Evolutionary conservation across 2,113 vertebrate species (phyloP), one percentile per base, ranked within the genome.

Genomic region (Thinocorus orbignyianus): DNA sequence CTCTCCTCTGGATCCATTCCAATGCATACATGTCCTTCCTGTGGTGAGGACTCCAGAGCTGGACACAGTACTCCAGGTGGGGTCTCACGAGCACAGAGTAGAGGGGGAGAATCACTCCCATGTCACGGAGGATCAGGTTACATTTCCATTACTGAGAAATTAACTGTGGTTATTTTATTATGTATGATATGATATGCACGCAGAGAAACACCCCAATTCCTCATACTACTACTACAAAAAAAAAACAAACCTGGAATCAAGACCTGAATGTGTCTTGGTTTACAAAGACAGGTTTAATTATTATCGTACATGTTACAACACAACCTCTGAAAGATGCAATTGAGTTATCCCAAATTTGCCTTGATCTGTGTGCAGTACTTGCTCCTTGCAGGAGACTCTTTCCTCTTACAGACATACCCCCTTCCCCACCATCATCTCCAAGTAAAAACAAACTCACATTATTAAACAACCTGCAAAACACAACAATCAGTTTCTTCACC

Each of bases 111-210:
- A 41, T 41, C 41, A 41, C 41, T 41, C 41, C 41, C 41, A 41
- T 41, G 10, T 88, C 57, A 88, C 5, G 18, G 48, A 89, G 35
- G 17, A 71, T 28, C 11, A 80, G 58, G 7, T 85, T 87, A 74
- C 10, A 57, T 61, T 87, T 85, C 52, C 31, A 22, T 79, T 61
- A 89, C 26, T 37, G 31, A 77, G 60, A 78, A 72, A 88, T 79
- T 42, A 93, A 76, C 19, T 31, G 22, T 65, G 6, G 3, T 17
- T 54, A 57, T 91, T 78, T 39, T 60, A 55, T 78, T 58, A 46
- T 15, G 24, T 5, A 68, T n/a, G 6, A 26, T 5, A 68, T n/a
- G 6, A 76, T 6, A 26, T 4, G 22, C 0, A 2, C 33, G 25
- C 35, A 90, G 33, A 72, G 57, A 69, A 68, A 10, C 28, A 86